Evolutionary conservation across 2,113 vertebrate species (phyloP), one percentile per base, ranked within the genome.

Genomic region (Gyps fulvus): DNA sequence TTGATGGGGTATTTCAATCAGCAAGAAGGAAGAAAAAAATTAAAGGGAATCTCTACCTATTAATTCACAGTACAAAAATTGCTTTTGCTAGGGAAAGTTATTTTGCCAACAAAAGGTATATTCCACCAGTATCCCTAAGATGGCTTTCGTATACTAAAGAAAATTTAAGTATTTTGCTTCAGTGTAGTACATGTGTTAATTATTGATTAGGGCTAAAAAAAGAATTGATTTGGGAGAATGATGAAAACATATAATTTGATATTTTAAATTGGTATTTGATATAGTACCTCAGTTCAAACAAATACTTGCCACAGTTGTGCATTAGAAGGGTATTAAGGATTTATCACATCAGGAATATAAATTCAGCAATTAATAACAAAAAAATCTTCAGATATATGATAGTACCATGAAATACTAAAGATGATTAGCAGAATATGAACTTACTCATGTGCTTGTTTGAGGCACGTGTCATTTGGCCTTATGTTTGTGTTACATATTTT

Each of bases 1-100:
- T 81, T 22, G 93, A 97, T 97, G 94, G 76, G 66, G 50, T 93
- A 90, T 97, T 97, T 97, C 16, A 97, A 94, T 98, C 93, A 96
- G 11, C 3, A 4, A 43, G 38, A 78, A n/a, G 2, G 4, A 11
- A 5, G 3, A 4, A 12, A 5, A 85, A 87, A 67, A 55, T 42
- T 36, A 83, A 20, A 66, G 6, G 21, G n/a, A 49, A 62, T 66
- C 18, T 74, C 32, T 91, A 77, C 38, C 4, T 90, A 47, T 29
- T 78, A 63, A 88, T 79, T 94, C 58, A 80, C 10, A 23, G 57
- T 88, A 83, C 29, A 92, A 96, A 84, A 90, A 36, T 8, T 89
- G 5, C 27, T 90, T 79, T 94, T 94, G 2, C 61, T 84, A 34
- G 7, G 72, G 17, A 57, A 12, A 45, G 16, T 74, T 93, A 47